Percentiles rank a stretch among this genome's conserved stretches.
phyloP scores from a whole-genome alignment of 2,888 invertebrate species.

The Agrenia bidenticulata region DNA sequence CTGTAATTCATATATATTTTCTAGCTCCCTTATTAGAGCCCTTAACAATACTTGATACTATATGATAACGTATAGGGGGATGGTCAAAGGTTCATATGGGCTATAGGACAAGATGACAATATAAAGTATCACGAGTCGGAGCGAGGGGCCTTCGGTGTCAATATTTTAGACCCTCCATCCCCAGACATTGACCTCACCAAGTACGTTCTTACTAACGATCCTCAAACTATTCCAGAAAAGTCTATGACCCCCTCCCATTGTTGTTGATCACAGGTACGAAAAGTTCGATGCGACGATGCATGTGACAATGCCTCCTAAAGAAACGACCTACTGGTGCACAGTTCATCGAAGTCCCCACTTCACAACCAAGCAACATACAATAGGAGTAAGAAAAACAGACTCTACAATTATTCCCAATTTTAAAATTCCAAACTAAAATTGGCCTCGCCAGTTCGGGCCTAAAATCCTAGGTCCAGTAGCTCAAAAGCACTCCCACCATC shows the following conservation, averaged over 20 bases:
- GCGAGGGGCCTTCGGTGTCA: neutral
- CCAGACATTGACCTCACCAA: neutral
- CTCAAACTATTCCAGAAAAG: too few species aligned
- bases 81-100: neutral
- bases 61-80: neutral
- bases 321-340: neutral
- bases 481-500: neutral
- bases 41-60: too few species aligned
- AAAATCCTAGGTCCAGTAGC: neutral
- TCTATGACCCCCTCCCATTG: too few species aligned
- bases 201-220: neutral
- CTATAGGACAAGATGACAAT: neutral
- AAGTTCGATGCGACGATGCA: neutral
- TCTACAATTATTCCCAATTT: neutral
- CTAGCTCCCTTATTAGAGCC: too few species aligned
- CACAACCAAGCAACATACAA: neutral
- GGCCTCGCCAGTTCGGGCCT: neutral
- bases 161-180: neutral
- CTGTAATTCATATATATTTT: neutral
- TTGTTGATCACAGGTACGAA: neutral
- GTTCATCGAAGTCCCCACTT: neutral
- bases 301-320: neutral
- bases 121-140: neutral
- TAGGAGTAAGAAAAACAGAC: neutral
- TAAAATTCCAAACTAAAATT: neutral